Conservation (phyloP, 2,888 invertebrate genomes). For the Spodoptera exigua region DNA sequence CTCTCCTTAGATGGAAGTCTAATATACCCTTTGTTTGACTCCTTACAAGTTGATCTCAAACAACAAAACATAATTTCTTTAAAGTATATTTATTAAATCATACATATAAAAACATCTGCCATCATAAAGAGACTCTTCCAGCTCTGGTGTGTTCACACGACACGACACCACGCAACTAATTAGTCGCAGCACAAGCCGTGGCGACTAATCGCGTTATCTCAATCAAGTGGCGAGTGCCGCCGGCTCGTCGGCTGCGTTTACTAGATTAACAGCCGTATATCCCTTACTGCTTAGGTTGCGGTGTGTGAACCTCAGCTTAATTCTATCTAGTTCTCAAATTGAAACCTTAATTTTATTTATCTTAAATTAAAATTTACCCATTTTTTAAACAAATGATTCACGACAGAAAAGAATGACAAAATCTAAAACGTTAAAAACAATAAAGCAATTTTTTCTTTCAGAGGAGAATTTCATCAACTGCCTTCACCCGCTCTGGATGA, state of each 20-base stretch:
- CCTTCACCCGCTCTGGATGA: too few relatives aligned
- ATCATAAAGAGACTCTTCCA: background rate
- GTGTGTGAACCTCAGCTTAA: conserved; percentile 23
- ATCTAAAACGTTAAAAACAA: too few relatives aligned
- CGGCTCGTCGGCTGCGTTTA: conserved; percentile 41
- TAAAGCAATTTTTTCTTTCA: too few relatives aligned
- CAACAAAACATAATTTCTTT: too few relatives aligned
- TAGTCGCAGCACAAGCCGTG: conserved; percentile 50
- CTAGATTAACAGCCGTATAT: conserved; percentile 30
- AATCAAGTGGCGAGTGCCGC: conserved; percentile 55
- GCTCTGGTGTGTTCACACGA: conserved; percentile 29
- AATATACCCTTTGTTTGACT: too few relatives aligned
- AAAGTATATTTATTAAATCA: background rate
- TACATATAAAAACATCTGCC: background rate
- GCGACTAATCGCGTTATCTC: conserved; percentile 58
- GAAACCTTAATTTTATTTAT: conserved; percentile 14
- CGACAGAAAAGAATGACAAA: too few relatives aligned
- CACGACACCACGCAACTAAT: conserved; percentile 50
- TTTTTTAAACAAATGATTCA: too few relatives aligned
- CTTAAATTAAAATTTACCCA: background rate
- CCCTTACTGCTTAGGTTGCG: conserved; percentile 18
- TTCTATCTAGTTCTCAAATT: conserved; percentile 31
- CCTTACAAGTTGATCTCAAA: too few relatives aligned
- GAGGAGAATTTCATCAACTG: too few relatives aligned
- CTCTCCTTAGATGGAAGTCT: too few relatives aligned